Evolutionary conservation across 2,797 vertebrate species (phyloP).

Genomic region (Thaleichthys pacificus): DNA sequence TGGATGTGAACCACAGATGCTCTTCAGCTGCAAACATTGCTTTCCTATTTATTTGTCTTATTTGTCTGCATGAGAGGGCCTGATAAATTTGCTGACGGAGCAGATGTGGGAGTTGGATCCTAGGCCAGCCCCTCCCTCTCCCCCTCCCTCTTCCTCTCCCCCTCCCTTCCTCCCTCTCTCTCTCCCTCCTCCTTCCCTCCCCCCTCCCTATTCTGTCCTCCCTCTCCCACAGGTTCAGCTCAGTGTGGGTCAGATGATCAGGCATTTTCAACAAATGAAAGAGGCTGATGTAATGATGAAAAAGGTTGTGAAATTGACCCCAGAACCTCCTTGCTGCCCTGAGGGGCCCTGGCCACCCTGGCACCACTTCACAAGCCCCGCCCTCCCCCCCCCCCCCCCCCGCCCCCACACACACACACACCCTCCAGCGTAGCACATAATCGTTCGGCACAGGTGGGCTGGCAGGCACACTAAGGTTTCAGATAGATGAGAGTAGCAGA

Average conservation of each 20-base stretch:
- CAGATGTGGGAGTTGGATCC: slow-evolving; percentile 38
- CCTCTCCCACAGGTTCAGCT: slow-evolving; percentile 8
- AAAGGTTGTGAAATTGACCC: slow-evolving; percentile 26
- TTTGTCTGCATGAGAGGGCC: slow-evolving; percentile 5
- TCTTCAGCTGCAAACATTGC: slow-evolving; percentile 12
- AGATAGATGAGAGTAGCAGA: slow-evolving; percentile 31
- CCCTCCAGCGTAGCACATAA: slow-evolving; percentile 20
- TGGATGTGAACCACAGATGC: slow-evolving; percentile 25
- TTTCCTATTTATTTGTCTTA: slow-evolving; percentile 19
- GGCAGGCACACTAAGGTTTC: slow-evolving; percentile 43
- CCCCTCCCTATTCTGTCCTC: not conserved
- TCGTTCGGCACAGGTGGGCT: slow-evolving; percentile 54
- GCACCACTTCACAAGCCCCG: not conserved
- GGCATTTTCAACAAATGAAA: not conserved
- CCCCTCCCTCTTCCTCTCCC: slow-evolving; percentile 25
- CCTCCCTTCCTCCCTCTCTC: slow-evolving; percentile 25
- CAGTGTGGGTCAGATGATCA: too few relatives aligned
- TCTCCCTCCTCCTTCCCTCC: slow-evolving; percentile 27
- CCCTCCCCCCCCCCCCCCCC: slow-evolving; percentile 18
- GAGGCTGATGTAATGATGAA: slow-evolving; percentile 19
- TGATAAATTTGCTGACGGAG: slow-evolving; percentile 7
- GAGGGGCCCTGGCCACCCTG: slow-evolving; percentile 17
- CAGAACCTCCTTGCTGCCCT: slow-evolving; percentile 47
- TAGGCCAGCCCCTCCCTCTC: slow-evolving; percentile 30
- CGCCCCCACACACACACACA: not conserved